These are phyloP conservation scores for Eumerus sabulonum DNA, from an alignment of 2,888 invertebrate species.

Conservation along the genomic window DNA sequence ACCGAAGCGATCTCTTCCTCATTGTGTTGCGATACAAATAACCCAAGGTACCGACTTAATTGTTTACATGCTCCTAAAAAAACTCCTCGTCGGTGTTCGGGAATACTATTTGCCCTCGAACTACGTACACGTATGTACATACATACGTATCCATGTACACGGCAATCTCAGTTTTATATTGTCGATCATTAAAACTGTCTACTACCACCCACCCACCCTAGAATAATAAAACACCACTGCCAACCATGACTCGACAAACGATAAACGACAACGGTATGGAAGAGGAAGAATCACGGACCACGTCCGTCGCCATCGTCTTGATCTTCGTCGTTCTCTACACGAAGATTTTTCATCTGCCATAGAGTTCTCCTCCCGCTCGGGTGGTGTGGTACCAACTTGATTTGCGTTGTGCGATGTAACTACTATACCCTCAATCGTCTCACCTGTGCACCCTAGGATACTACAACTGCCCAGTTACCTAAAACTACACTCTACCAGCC, in stretches of 20 bases:
- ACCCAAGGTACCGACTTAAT: too few species aligned
- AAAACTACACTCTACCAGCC: slow-evolving; percentile 52
- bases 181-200: slow-evolving; percentile 64
- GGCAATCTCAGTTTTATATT: slow-evolving; percentile 44
- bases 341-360: slow-evolving; percentile 1
- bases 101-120: not conserved
- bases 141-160: too few species aligned
- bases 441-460: not conserved
- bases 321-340: not conserved
- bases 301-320: slow-evolving; percentile 11
- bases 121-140: not conserved
- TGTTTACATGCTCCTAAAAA: not conserved
- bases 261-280: too few species aligned
- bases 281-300: too few species aligned
- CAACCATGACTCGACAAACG: too few species aligned
- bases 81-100: not conserved
- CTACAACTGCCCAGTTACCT: slow-evolving; percentile 53
- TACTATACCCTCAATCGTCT: too few species aligned
- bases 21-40: too few species aligned
- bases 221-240: not conserved
- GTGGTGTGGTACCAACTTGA: slow-evolving; percentile 40
- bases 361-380: not conserved
- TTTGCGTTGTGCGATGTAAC: slow-evolving; percentile 52
- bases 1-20: too few species aligned
- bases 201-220: slow-evolving; percentile 46